Percentiles rank a stretch among this genome's conserved stretches.
These are phyloP conservation scores for Channallabes apus DNA, from an alignment of 2,797 vertebrate species.

Conservation along the genomic window DNA sequence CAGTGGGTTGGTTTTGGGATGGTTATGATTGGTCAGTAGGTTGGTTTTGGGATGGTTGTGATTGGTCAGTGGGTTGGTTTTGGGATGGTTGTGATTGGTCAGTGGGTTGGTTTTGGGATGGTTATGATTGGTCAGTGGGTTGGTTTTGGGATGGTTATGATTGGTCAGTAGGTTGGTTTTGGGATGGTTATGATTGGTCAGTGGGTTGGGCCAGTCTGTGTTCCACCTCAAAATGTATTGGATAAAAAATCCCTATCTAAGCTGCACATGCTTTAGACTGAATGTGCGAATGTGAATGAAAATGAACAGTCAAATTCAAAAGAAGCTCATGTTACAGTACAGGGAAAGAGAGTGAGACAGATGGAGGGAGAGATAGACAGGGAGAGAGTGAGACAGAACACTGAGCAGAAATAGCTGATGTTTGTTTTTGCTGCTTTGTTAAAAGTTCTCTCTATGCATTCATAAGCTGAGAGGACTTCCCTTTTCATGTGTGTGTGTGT, in stretches of 20 bases:
- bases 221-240: background rate
- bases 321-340: background rate
- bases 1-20: too few relatives aligned
- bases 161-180: background rate
- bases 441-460: background rate
- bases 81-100: too few relatives aligned
- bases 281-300: background rate
- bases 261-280: background rate
- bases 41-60: too few relatives aligned
- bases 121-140: background rate
- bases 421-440: background rate
- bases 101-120: background rate
- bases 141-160: background rate
- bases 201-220: background rate
- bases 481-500: slow-evolving; percentile 4
- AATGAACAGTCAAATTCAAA: background rate
- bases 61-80: too few relatives aligned
- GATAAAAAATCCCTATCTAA: background rate
- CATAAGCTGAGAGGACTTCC: background rate
- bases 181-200: background rate
- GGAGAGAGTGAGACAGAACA: slow-evolving; percentile 19
- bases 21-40: too few relatives aligned
- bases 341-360: background rate
- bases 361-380: slow-evolving; percentile 29
- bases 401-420: background rate